phyloP scores from a whole-genome alignment of 2,888 invertebrate genomes.

The Elysia crispata region DNA sequence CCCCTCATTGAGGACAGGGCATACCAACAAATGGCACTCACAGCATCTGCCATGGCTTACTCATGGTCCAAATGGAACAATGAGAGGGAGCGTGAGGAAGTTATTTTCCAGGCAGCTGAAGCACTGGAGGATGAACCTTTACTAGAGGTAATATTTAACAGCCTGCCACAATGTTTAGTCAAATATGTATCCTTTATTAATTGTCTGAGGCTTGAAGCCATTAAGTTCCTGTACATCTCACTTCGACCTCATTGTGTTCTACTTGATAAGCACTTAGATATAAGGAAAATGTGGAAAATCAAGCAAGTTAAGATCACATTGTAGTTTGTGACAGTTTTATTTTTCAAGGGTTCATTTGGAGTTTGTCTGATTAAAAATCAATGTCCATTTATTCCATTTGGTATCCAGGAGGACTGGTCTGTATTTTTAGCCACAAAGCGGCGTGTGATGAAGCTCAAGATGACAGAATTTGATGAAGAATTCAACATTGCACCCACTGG shows the following conservation, averaged over 20 bases:
- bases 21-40: constrained; percentile 76
- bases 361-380: too few species aligned
- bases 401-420: constrained; percentile 73
- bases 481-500: constrained; percentile 70
- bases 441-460: constrained; percentile 70
- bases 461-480: constrained; percentile 74
- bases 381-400: not conserved
- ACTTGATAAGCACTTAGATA: too few species aligned
- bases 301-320: too few species aligned
- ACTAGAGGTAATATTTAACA: constrained; percentile 75
- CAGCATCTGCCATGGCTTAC: constrained; percentile 73
- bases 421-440: constrained; percentile 71
- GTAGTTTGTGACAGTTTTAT: too few species aligned
- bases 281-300: too few species aligned
- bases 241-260: too few species aligned
- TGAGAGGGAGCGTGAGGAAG: constrained; percentile 63
- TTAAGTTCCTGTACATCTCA: too few species aligned
- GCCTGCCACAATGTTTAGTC: too few species aligned
- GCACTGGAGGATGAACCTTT: constrained; percentile 72
- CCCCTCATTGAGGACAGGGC: constrained; percentile 70
- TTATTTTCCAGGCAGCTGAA: constrained; percentile 74
- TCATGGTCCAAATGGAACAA: constrained; percentile 77
- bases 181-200: too few species aligned
- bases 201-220: too few species aligned
- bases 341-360: too few species aligned